Base-by-base conservation (phyloP, 2,113 vertebrate species). In the Pavo muticus region DNA sequence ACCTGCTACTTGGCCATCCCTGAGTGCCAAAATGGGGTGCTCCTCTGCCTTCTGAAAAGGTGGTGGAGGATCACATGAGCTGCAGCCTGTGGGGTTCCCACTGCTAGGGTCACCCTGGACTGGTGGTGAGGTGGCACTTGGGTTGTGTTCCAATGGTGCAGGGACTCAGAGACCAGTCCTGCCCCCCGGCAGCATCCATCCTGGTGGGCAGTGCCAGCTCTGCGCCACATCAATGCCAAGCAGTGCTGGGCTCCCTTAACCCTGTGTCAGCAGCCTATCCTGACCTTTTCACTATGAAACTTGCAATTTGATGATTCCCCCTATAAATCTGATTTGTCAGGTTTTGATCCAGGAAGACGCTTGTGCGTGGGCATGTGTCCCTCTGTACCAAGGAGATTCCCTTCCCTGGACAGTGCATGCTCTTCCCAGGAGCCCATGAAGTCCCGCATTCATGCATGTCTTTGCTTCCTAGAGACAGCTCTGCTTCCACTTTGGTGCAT, bases 391-490 rank as follows among this genome's bases (percentile, higher is more conserved):
- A 1, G 3, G 32, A 56, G 63, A 63, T 56, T 39, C 67, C 44
- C 60, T 84, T 75, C 18, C 37, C n/a, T 2, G 15, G 73, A 4
- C 19, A 42, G 14, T 13, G 39, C 16, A 6, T 71, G 73, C 72
- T 84, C 76, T 67, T 76, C 81, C 30, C 2, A 2, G 37, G 81
- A 83, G n/a, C 74, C 56, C 11, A 0, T 52, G 18, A 79, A 63
- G 68, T 76, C 69, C 45, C 0, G 0, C 0, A 0, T 27, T 64
- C 39, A 30, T 1, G 14, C 19, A 3, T 7, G 2, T 37, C 70
- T 81, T 68, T 63, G 71, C 84, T 89, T 94, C 87, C 73, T 72
- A 6, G 71, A 75, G 72, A 13, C 20, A 45, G 32, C 44, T 69
- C 39, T 12, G 3, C 48, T 93, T 89, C 54, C 78, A 56, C 63